Evolutionary conservation across 2,888 invertebrate species (phyloP).

Genomic region (Cylloceria caligata): DNA sequence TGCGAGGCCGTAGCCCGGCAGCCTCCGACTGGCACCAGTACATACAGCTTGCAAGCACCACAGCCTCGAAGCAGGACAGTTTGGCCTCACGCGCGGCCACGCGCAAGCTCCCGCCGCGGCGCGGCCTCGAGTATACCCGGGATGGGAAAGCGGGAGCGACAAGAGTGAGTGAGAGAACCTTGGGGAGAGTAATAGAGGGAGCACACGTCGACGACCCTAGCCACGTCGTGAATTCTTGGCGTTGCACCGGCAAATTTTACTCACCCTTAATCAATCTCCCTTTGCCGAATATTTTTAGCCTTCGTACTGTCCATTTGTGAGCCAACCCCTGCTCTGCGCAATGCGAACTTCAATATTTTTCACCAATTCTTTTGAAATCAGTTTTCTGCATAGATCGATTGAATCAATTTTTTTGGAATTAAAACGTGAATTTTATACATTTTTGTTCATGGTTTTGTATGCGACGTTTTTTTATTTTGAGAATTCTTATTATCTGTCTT

Average conservation of each 20-base stretch:
- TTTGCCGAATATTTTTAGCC: slow-evolving; percentile 6
- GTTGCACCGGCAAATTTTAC: slow-evolving; percentile 58
- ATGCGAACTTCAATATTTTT: slow-evolving; percentile 8
- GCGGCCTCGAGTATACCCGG: slow-evolving; percentile 61
- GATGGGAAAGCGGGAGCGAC: slow-evolving; percentile 27
- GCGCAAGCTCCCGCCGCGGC: slow-evolving; percentile 75
- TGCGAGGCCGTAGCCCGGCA: slow-evolving; percentile 79
- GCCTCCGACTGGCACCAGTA: slow-evolving; percentile 78
- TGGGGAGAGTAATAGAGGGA: slow-evolving; percentile 40
- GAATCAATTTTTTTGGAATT: neutral
- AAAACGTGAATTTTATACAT: too few relatives aligned
- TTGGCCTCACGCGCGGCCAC: slow-evolving; percentile 74
- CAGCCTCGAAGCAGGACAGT: slow-evolving; percentile 65
- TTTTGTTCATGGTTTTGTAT: neutral
- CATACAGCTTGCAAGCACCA: slow-evolving; percentile 68
- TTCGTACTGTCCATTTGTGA: slow-evolving; percentile 1
- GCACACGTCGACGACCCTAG: slow-evolving; percentile 57
- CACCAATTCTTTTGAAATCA: slow-evolving; percentile 22
- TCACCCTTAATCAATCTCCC: neutral
- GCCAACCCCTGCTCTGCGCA: neutral
- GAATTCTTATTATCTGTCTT: neutral
- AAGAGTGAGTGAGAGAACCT: slow-evolving; percentile 35
- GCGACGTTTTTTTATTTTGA: neutral
- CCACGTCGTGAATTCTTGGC: slow-evolving; percentile 58
- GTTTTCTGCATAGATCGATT: neutral